Evolutionary conservation across 2,113 vertebrate species (phyloP), one percentile per base, ranked within the genome.

Genomic region (Hymenochirus boettgeri): DNA sequence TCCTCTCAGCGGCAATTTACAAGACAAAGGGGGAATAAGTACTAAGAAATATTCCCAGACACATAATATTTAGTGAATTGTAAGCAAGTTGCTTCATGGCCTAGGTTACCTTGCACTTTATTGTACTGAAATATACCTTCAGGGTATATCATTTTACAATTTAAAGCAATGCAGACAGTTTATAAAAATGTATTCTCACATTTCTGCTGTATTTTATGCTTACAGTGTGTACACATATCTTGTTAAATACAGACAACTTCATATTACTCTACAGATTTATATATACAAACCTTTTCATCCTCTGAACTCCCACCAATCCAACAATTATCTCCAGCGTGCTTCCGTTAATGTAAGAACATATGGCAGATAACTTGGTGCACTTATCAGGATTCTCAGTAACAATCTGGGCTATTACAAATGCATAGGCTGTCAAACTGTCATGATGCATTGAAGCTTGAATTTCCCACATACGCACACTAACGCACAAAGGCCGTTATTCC

Each of bases 121-220:
- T 51, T 51, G 55, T 24, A 50, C 48, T 57, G 46, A 58, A 58
- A 58, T 51, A 58, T 31, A 26, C 29, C 55, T 46, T 51, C n/a
- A 7, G 64, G 64, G 64, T 66, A n/a, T 66, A 66, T 66, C 55
- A 51, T 55, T 66, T 66, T 66, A 66, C 64, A 58, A 35, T 58
- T 58, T 47, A 58, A 66, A 66, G 58, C 37, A 46, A 39, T 66
- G 24, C 46, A 58, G 42, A 24, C 17, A 29, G 63, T 27, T 51
- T 57, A 56, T 22, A 66, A 66, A n/a, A 66, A 27, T 21, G 2
- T 54, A n/a, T 54, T 54, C 17, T 27, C 5, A 15, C 26, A 27
- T 54, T 7, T 15, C 23, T 29, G 17, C 22, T 24, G 27, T 17
- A 29, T 54, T 54, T 29, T 54, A 13, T 29, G 25, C 52, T 29